Percentiles rank a stretch among this genome's conserved stretches.
These are phyloP conservation scores for Ectemnius lituratus DNA, from an alignment of 2,888 invertebrate species.

Conservation along the genomic window DNA sequence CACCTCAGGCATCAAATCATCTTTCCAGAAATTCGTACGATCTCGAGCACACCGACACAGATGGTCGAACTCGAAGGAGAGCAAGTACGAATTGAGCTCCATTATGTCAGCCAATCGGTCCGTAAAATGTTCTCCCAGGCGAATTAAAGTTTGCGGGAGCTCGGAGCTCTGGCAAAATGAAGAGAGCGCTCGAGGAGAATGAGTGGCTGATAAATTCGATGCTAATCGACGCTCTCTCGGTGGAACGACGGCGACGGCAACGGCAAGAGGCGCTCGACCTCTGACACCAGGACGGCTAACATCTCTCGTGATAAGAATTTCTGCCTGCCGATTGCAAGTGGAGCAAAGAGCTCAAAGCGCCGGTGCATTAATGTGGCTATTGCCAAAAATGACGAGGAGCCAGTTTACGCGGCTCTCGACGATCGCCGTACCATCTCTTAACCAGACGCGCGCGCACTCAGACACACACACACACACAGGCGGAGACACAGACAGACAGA, in stretches of 20 bases:
- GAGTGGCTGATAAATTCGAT: constrained; percentile 29
- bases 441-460: constrained; percentile 44
- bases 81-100: no score
- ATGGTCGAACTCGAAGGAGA: no score
- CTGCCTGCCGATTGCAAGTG: constrained; percentile 9
- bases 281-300: constrained; percentile 17
- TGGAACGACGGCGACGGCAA: background rate
- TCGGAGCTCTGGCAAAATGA: background rate
- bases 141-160: no score
- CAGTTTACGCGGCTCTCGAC: constrained; percentile 69
- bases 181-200: constrained; percentile 5
- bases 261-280: constrained; percentile 20
- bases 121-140: no score
- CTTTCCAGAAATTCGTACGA: no score
- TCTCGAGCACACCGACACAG: no score
- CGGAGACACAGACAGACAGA: no score
- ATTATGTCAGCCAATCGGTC: no score
- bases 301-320: constrained; percentile 32
- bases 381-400: constrained; percentile 71
- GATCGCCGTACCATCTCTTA: constrained; percentile 66
- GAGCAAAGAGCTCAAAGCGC: background rate
- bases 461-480: constrained; percentile 17
- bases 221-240: constrained; percentile 11
- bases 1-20: no score
- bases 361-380: constrained; percentile 61